Evolutionary conservation across 2,113 vertebrate species (phyloP), one percentile per base, ranked within the genome.

Genomic region (Paralichthys olivaceus): DNA sequence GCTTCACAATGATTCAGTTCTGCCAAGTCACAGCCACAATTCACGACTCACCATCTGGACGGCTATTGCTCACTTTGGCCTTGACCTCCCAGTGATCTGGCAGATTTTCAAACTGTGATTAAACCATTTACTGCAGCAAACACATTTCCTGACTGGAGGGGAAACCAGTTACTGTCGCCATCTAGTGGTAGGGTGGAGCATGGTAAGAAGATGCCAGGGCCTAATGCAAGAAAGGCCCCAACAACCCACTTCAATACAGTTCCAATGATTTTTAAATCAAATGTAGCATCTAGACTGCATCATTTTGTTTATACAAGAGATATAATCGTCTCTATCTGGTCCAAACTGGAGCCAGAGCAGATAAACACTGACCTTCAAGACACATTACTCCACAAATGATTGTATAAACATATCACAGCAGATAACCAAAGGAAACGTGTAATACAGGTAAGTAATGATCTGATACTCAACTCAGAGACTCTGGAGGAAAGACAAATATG

Each of bases 41-140:
- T 88, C 51, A 82, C 5, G 47, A 51, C 23, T 66, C 43, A 29
- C 82, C 85, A 87, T 85, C 87, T 89, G 88, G 77, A 34, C 49
- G 28, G 23, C 26, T 4, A 26, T 89, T 34, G 81, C n/a, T 83
- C 72, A 71, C 14, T 66, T n/a, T 29, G 77, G 65, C 49, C 56
- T 73, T 54, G 57, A 40, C 43, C 45, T 62, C 61, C 79, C 47
- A 19, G 4, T 40, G 12, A 32, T 40, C 53, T 79, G 81, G 71
- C 72, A 79, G 65, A 75, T 29, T 63, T 64, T 70, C 40, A 67
- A 49, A 65, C 61, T 59, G 47, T 82, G 54, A 84, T 88, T 72
- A 80, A 81, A 72, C 64, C 49, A 68, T 62, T 77, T 67, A 82
- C 15, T 28, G 12, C 19, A 51, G 57, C 53, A 45, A 67, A 83